Base-by-base conservation (phyloP, 2,797 vertebrate genomes). In the Neomorphus geoffroyi region DNA sequence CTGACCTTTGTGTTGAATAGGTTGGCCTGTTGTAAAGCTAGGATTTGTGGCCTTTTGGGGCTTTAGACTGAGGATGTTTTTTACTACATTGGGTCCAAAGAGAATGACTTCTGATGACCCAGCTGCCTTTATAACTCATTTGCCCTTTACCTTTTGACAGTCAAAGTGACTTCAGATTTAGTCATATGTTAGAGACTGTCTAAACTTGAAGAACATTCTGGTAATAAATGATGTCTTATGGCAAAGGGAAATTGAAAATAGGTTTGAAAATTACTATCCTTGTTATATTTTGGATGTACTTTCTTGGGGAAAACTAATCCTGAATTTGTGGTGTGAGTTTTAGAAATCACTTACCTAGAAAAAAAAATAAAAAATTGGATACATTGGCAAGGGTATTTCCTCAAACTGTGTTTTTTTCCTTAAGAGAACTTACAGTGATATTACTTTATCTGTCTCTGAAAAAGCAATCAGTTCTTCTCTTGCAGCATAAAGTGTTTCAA, bases 1-100 rank as follows among this genome's bases (percentile, higher is more conserved):
- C 84, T 97, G 96, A 97, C 94, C 96, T 97, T 97, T 97, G 89
- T 92, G 80, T 62, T 85, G 87, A 93, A 81, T 86, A 93, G 66
- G 74, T 88, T 97, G 94, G 70, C 84, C 81, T 92, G 41, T 80
- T 94, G 86, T 77, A 94, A 88, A 82, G 80, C 54, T 78, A 56
- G 86, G 79, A 96, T 93, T 65, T 93, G 64, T 92, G 73, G 94
- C 66, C 96, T 94, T 90, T 57, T 39, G 96, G 88, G 94, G 93
- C 69, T 93, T 93, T 0, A 57, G 90, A 78, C 48, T 62, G 79
- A 85, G 60, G 67, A 70, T 94, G 62, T 87, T 93, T 93, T 86
- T 88, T 92, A 74, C 46, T 78, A 23, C 15, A 11, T 60, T 0
- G 0, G n/a, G 60, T 88, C 88, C 80, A 48, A 83, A 95, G 93